Conservation (phyloP, 1,140 invertebrate species). For the Sarcophaga peregrina region DNA sequence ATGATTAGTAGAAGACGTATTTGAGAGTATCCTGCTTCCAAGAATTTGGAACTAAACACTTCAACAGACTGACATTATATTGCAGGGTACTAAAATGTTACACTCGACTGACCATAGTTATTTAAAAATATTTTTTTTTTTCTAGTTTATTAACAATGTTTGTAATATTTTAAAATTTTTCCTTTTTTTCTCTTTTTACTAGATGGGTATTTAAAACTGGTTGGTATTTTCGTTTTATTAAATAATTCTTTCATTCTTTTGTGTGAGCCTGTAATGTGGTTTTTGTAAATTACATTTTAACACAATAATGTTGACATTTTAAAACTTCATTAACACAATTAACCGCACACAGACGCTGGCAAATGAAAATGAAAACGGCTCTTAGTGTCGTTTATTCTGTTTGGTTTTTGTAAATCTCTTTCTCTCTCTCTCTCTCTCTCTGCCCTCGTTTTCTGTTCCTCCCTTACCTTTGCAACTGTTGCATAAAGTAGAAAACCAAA, state of each 20-base stretch:
- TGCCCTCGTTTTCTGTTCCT: too few relatives aligned
- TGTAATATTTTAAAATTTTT: background rate
- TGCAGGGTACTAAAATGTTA: too few relatives aligned
- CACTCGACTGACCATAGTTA: too few relatives aligned
- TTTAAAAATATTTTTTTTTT: too few relatives aligned
- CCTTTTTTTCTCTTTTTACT: background rate
- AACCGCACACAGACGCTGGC: slow-evolving; percentile 36
- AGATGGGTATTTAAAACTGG: background rate
- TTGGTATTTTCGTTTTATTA: background rate
- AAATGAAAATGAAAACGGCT: slow-evolving; percentile 23
- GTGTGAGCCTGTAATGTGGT: slow-evolving; percentile 19
- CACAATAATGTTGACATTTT: slow-evolving; percentile 38
- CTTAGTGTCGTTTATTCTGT: slow-evolving; percentile 12
- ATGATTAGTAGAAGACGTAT: too few relatives aligned
- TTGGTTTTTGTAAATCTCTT: background rate
- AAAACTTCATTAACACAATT: slow-evolving; percentile 42
- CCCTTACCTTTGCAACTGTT: too few relatives aligned
- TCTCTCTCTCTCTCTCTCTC: background rate
- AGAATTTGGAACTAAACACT: too few relatives aligned
- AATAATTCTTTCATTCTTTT: background rate
- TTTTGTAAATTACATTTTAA: slow-evolving; percentile 42
- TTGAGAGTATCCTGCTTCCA: too few relatives aligned
- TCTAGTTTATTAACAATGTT: too few relatives aligned
- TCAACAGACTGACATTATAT: too few relatives aligned
- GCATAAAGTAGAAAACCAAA: background rate